These are phyloP conservation scores for Tipula confusa DNA, from an alignment of 2,888 invertebrate genomes.

Conservation along the genomic window DNA sequence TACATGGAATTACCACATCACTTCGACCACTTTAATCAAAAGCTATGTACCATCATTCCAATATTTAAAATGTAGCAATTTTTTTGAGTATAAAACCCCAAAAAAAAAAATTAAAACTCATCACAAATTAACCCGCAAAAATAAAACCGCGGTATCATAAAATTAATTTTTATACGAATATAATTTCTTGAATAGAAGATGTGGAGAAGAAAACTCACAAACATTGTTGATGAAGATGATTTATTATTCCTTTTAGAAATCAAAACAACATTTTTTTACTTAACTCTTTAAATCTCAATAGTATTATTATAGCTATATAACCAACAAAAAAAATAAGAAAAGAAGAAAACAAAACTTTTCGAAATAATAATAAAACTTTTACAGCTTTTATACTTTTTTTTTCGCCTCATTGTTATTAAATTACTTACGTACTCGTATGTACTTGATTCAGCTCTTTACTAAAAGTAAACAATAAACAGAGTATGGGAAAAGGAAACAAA, in stretches of 20 bases:
- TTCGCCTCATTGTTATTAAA: neutral
- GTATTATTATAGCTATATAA: too few species aligned
- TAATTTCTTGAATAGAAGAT: neutral
- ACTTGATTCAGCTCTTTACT: neutral
- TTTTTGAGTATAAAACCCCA: neutral
- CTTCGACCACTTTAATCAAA: too few species aligned
- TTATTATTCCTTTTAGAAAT: constrained; percentile 25
- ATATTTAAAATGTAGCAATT: neutral
- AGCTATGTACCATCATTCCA: neutral
- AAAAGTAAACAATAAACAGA: neutral
- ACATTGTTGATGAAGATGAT: neutral
- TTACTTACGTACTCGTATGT: neutral
- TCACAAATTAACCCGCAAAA: constrained; percentile 8
- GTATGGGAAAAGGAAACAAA: neutral
- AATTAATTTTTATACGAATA: neutral
- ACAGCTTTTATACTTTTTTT: neutral
- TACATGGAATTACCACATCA: too few species aligned
- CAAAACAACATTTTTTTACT: neutral
- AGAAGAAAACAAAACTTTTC: neutral
- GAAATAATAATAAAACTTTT: constrained; percentile 7
- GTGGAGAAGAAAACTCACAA: neutral
- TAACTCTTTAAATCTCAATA: constrained; percentile 12
- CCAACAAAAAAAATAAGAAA: neutral
- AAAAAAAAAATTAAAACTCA: neutral
- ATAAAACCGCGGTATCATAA: neutral